Evolutionary conservation across 2,113 vertebrate species (phyloP).

Genomic region (Herpetotheres cachinnans): DNA sequence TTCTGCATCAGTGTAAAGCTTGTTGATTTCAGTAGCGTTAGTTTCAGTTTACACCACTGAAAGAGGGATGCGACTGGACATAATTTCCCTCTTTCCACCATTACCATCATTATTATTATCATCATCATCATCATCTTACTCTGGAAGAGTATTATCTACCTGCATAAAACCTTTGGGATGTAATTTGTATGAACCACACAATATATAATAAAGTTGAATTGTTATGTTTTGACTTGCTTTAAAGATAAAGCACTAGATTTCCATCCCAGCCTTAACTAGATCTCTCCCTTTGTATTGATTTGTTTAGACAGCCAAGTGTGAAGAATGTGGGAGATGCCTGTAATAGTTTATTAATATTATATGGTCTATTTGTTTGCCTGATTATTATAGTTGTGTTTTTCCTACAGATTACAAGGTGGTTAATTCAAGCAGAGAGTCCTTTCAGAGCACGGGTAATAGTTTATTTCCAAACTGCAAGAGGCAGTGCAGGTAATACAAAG

Average conservation of each 20-base stretch:
- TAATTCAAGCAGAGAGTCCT: background rate
- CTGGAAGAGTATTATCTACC: background rate
- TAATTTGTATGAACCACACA: background rate
- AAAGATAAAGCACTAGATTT: constrained; percentile 35
- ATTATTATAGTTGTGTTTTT: background rate
- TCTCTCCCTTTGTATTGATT: constrained; percentile 7
- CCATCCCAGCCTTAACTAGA: background rate
- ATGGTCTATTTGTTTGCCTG: background rate
- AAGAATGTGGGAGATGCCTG: background rate
- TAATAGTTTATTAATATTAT: constrained; percentile 21
- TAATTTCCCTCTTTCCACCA: background rate
- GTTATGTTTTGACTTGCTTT: constrained; percentile 17
- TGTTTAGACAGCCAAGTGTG: constrained; percentile 13
- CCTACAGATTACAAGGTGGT: background rate
- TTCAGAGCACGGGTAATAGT: background rate
- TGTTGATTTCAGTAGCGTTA: background rate
- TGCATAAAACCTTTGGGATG: background rate
- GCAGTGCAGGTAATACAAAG: background rate
- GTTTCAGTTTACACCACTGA: background rate
- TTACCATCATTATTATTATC: background rate
- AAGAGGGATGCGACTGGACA: background rate
- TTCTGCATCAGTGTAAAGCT: background rate
- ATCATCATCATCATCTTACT: background rate
- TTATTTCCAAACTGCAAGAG: background rate
- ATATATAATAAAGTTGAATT: constrained; percentile 3